These are phyloP conservation scores for Kryptolebias ocellatus DNA, from an alignment of 2,797 vertebrate species.

Conservation along the genomic window DNA sequence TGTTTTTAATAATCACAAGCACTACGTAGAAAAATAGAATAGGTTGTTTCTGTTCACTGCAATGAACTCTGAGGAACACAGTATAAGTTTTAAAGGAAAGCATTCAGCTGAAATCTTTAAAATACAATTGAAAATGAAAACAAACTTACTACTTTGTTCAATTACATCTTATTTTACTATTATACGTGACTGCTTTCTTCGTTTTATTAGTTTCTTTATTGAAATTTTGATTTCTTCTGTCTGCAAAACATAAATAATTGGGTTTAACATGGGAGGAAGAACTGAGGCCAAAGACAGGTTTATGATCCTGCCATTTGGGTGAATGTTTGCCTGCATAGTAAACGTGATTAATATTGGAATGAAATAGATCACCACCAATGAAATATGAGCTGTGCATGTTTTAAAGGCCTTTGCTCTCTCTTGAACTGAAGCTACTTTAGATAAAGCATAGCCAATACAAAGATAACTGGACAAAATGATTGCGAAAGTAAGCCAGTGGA, in stretches of 20 bases:
- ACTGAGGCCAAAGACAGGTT: conserved; percentile 61
- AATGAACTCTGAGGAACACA: too few relatives aligned
- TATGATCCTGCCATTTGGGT: conserved; percentile 68
- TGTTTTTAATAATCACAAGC: too few relatives aligned
- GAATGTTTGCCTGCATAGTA: conserved; percentile 45
- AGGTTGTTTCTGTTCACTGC: too few relatives aligned
- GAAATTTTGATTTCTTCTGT: conserved; percentile 73
- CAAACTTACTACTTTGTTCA: too few relatives aligned
- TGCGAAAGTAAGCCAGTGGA: conserved; percentile 41
- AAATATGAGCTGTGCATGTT: conserved; percentile 70
- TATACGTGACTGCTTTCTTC: not conserved
- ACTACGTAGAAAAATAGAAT: too few relatives aligned
- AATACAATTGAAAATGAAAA: too few relatives aligned
- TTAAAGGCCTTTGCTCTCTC: conserved; percentile 38
- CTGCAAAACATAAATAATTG: conserved; percentile 74
- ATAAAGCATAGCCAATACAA: conserved; percentile 53
- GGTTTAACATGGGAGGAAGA: conserved; percentile 74
- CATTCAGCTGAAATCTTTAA: too few relatives aligned
- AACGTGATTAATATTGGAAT: conserved; percentile 65
- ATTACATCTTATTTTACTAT: not conserved
- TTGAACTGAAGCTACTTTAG: conserved; percentile 57
- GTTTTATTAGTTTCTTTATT: conserved; percentile 46
- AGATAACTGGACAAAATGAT: conserved; percentile 59
- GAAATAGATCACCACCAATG: conserved; percentile 71
- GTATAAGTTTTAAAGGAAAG: too few relatives aligned